Base-by-base conservation (phyloP, 2,888 invertebrate species). In the Gari tellinella region DNA sequence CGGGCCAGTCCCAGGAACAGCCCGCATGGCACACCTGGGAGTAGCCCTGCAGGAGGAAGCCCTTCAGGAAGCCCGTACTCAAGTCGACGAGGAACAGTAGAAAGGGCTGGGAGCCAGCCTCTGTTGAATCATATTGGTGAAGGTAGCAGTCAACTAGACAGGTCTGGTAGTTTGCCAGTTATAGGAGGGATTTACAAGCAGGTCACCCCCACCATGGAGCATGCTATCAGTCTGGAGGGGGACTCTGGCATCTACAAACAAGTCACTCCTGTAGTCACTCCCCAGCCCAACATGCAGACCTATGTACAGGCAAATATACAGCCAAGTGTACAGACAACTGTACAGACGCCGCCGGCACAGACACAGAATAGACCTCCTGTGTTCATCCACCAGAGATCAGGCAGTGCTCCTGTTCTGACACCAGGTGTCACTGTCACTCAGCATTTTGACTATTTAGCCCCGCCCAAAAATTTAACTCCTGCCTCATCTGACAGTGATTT, bases 101-200 rank as follows among this genome's bases (percentile, higher is more conserved):
- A 82, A 17, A 73, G 89, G 48, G 75, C 88, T 5, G 90, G 89
- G 10, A 90, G 90, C 74, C 89, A 90, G 70, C 90, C 90, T 10
- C 49, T 87, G 45, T 69, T 90, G 64, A 83, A 83, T 56, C 75
- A 75, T 26, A 48, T 66, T 14, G 75, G 64, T 15, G 63, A 67
- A 7, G 51, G 46, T 21, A 60, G 76, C 0, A 70, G 80, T 14
- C 23, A 19, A 5, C 73, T 86, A 62, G 86, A 85, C 21, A 76
- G 86, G 14, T 84, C 80, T 62, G 87, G 85, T 57, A 89, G 89
- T 91, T 96, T 95, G 12, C 89, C 89, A 37, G 77, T 77, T 23
- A 80, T 85, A n/a, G 75, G 80, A 2, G 80, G 64, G 12, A 62
- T 57, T 17, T 58, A 61, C 43, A 60, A 57, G 56, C 67, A 73